Evolutionary conservation across 1,140 invertebrate species (phyloP).

Genomic region (Drosophila kepulauana): DNA sequence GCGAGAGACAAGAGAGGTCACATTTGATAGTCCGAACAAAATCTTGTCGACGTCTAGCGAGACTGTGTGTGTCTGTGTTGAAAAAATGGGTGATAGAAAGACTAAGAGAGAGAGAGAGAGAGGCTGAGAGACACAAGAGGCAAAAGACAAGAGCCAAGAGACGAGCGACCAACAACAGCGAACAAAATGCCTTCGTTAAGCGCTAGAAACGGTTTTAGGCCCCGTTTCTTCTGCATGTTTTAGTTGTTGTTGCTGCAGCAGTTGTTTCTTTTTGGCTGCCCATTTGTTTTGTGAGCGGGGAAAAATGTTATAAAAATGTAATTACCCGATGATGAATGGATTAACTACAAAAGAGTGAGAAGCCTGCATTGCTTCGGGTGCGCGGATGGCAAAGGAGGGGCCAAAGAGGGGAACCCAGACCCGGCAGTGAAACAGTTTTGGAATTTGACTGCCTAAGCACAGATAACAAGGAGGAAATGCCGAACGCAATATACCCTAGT

Average conservation of each 20-base stretch:
- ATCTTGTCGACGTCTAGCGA: constrained; percentile 68
- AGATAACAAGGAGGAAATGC: constrained; percentile 61
- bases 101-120: constrained; percentile 22
- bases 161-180: constrained; percentile 50
- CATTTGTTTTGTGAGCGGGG: constrained; percentile 77
- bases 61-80: constrained; percentile 27
- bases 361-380: constrained; percentile 68
- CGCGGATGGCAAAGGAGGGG: constrained; percentile 42
- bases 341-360: constrained; percentile 81
- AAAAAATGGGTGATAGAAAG: constrained; percentile 73
- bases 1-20: constrained; percentile 76
- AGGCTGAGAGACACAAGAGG: constrained; percentile 8
- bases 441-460: constrained; percentile 55
- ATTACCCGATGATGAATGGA: constrained; percentile 84
- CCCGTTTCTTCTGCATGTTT: constrained; percentile 46
- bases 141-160: constrained; percentile 11
- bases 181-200: constrained; percentile 83
- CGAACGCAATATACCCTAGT: constrained; percentile 39
- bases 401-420: background rate
- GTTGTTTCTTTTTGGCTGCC: constrained; percentile 65
- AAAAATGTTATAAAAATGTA: constrained; percentile 84
- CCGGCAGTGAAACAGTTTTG: constrained; percentile 42
- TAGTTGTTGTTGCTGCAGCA: constrained; percentile 47
- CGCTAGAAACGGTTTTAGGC: constrained; percentile 72
- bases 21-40: constrained; percentile 78